Conservation (phyloP, 2,797 vertebrate genomes). For the Xiphorhynchus erythropygius region DNA sequence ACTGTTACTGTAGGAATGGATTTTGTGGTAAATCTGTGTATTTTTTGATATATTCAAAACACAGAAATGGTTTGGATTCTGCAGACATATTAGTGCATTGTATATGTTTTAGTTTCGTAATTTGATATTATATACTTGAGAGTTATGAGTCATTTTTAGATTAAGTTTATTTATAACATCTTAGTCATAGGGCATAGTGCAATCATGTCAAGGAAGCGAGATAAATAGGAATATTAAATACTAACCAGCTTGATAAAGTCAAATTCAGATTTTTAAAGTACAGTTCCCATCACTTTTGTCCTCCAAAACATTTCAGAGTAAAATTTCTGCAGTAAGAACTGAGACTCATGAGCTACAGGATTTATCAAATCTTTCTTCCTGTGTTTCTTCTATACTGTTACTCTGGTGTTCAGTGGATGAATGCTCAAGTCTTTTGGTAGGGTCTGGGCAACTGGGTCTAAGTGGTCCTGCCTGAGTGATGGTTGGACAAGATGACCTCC, state of each 20-base stretch:
- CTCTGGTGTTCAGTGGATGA: neutral
- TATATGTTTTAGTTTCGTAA: neutral
- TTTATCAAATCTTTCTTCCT: neutral
- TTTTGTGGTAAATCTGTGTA: neutral
- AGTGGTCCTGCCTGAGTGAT: accelerated
- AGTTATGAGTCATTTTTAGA: neutral
- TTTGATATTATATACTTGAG: neutral
- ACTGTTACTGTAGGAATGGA: neutral
- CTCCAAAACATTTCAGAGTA: neutral
- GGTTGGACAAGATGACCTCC: neutral
- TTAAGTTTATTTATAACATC: neutral
- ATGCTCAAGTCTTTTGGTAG: neutral
- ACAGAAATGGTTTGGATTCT: neutral
- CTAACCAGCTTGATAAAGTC: neutral
- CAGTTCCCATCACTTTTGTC: neutral
- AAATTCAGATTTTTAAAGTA: neutral
- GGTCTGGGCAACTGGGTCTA: neutral
- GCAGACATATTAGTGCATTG: neutral
- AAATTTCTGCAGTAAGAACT: neutral
- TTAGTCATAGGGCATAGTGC: neutral
- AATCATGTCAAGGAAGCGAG: neutral
- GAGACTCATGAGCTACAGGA: neutral
- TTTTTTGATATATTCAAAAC: neutral
- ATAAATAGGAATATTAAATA: neutral
- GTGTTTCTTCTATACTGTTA: neutral